Evolutionary conservation across 1,140 invertebrate genomes (phyloP).

Genomic region (Drosophila setifemur): DNA sequence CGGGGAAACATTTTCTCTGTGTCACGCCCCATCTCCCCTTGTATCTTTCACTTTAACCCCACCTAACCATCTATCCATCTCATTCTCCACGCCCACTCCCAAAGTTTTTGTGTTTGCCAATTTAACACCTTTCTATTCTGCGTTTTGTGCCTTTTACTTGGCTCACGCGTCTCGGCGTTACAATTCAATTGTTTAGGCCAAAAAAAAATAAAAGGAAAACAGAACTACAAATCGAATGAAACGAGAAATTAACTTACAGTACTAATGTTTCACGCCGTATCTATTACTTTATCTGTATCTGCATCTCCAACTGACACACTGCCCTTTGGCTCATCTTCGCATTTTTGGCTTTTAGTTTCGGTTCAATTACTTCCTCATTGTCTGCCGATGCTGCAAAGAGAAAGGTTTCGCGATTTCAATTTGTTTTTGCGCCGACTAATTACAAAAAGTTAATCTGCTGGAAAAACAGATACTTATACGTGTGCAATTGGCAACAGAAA

Average conservation of each 20-base stretch:
- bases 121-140: constrained; percentile 79
- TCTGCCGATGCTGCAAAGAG: constrained; percentile 35
- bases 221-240: background rate
- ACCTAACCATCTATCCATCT: constrained; percentile 4
- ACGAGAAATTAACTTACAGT: constrained; percentile 61
- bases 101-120: constrained; percentile 39
- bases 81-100: constrained; percentile 49
- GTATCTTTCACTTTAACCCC: constrained; percentile 38
- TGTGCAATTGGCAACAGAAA: constrained; percentile 33
- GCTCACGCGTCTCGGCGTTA: constrained; percentile 46
- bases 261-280: constrained; percentile 71
- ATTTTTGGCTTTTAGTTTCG: constrained; percentile 31
- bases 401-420: constrained; percentile 49
- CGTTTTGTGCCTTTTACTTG: constrained; percentile 53
- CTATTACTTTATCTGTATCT: constrained; percentile 17
- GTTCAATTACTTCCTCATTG: constrained; percentile 77
- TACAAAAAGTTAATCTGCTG: constrained; percentile 54
- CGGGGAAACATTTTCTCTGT: constrained; percentile 36
- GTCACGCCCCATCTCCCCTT: constrained; percentile 41
- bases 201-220: background rate
- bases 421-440: constrained; percentile 55
- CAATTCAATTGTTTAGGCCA: constrained; percentile 67
- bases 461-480: background rate
- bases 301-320: constrained; percentile 56
- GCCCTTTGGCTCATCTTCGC: constrained; percentile 58